A percentile compares a stretch with the other conserved stretches of the same genome.
phyloP scores from a whole-genome alignment of 2,113 vertebrate genomes.

The rat (Rattus norvegicus) region DNA sequence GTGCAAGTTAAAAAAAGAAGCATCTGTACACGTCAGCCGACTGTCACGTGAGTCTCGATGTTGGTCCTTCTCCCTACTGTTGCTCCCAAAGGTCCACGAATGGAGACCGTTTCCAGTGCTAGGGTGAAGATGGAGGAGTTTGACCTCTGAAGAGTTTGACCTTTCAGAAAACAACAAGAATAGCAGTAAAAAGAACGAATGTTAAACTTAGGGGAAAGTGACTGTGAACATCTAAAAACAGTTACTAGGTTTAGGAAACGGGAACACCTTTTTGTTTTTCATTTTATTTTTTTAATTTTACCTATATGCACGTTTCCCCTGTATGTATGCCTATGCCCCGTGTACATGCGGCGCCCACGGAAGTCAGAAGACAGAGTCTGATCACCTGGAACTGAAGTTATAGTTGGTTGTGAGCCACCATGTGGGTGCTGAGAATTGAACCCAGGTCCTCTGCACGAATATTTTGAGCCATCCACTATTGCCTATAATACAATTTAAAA shows the following conservation, averaged over 20 bases:
- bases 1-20: not conserved
- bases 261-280: not conserved
- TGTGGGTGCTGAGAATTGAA: too few relatives aligned
- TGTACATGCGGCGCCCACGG: not conserved
- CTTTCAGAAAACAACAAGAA: not conserved
- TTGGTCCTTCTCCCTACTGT: not conserved
- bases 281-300: not conserved
- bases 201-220: not conserved
- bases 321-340: not conserved
- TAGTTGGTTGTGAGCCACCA: not conserved
- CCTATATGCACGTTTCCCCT: not conserved
- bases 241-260: slow-evolving; percentile 12
- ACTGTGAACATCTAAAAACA: not conserved
- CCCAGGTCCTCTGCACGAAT: not conserved
- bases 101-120: not conserved
- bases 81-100: not conserved
- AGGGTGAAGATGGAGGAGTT: not conserved
- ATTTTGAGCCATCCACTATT: not conserved
- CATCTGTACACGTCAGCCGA: not conserved
- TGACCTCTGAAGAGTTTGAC: too few relatives aligned
- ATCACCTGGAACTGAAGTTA: not conserved
- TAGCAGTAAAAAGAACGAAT: not conserved
- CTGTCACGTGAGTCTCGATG: not conserved
- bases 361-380: too few relatives aligned
- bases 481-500: not conserved